phyloP scores from a whole-genome alignment of 1,140 invertebrate species.

The Elysia chlorotica region DNA sequence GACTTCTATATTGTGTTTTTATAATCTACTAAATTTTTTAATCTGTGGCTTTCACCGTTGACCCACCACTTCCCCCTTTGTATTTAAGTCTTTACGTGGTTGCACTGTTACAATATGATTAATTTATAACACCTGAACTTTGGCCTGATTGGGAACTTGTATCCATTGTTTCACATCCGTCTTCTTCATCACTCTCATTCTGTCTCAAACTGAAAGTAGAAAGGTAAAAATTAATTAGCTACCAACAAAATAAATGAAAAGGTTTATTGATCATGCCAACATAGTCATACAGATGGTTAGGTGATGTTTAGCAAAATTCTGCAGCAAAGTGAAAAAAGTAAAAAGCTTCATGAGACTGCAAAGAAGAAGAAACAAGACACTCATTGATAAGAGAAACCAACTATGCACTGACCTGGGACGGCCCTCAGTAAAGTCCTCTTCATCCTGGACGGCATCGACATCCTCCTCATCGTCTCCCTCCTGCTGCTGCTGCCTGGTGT shows the following conservation, averaged over 20 bases:
- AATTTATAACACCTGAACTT: not conserved
- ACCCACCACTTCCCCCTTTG: not conserved
- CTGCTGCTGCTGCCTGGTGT: constrained; percentile 43
- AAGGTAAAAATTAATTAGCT: not conserved
- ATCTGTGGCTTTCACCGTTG: not conserved
- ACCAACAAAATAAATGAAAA: not conserved
- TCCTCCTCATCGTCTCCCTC: constrained; percentile 45
- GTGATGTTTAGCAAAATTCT: not conserved
- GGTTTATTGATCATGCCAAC: not conserved
- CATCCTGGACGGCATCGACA: constrained; percentile 30
- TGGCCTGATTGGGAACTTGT: not conserved
- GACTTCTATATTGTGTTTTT: no score
- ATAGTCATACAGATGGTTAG: not conserved
- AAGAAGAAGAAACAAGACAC: not conserved
- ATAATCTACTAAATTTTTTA: no score
- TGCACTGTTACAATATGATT: not conserved
- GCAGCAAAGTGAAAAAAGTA: not conserved
- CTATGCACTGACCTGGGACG: constrained; percentile 2
- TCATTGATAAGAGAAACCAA: not conserved
- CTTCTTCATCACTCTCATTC: not conserved
- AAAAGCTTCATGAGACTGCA: no score
- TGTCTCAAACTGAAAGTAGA: not conserved
- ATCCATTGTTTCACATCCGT: not conserved
- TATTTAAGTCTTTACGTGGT: not conserved
- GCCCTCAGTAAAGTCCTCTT: constrained; percentile 21